Conservation (phyloP, 2,888 invertebrate genomes). For the Athrips mouffetella region DNA sequence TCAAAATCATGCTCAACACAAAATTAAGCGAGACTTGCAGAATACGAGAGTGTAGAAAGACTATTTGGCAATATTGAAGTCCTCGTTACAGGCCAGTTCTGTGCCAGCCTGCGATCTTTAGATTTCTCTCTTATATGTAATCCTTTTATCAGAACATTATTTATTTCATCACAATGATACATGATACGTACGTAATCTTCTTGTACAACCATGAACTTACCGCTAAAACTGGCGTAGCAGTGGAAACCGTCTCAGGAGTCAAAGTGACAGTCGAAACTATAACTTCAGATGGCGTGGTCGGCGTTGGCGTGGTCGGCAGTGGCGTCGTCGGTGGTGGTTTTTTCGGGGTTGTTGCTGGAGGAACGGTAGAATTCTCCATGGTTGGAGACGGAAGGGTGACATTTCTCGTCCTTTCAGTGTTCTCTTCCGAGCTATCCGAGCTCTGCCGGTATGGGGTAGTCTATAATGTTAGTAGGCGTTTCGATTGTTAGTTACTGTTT, state of each 20-base stretch:
- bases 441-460: background rate
- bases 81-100: no score
- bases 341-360: background rate
- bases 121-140: no score
- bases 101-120: no score
- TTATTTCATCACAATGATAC: no score
- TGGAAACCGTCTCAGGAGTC: slow-evolving; percentile 21
- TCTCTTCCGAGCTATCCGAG: slow-evolving; percentile 29
- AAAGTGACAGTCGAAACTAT: background rate
- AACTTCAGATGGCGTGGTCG: background rate
- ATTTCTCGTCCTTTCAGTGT: background rate
- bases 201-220: background rate
- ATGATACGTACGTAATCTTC: no score
- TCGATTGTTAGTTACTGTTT: background rate
- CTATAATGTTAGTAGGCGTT: slow-evolving; percentile 12
- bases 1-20: no score
- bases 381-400: background rate
- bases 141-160: no score
- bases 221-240: slow-evolving; percentile 4
- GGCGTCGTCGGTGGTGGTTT: background rate
- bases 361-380: background rate
- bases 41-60: no score
- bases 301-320: background rate
- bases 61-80: no score
- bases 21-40: no score